Evolutionary conservation across 2,797 vertebrate genomes (phyloP), one percentile per base, ranked within the genome.

Genomic region (Limosa lapponica): DNA sequence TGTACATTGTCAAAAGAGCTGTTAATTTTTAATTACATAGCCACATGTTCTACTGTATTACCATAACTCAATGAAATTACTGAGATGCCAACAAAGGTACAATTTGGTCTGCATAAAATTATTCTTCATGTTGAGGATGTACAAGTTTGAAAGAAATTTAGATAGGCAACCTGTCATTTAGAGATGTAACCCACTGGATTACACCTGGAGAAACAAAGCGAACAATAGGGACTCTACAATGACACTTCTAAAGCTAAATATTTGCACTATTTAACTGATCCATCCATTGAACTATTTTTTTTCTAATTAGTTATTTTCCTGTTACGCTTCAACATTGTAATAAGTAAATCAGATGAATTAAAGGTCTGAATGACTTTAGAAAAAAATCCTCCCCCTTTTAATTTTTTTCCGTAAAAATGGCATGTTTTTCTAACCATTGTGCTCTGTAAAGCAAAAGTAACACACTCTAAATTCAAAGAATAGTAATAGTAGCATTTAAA

Each of bases 21-120:
- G 36, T 82, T 92, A 89, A 75, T 79, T 94, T 94, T 77, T 87
- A 69, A 72, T 93, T 95, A 82, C 24, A 54, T 11, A 65, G 46
- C 13, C 43, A 66, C 44, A n/a, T 66, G 36, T 8, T 78, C 32
- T 73, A 30, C 41, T 83, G 18, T 46, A n/a, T 20, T 57, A 57
- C 36, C 17, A 25, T 49, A 93, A 78, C 46, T 83, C 44, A 62
- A 10, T 65, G 25, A 61, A 91, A 87, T 83, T 46, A 32, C 72
- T 0, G 0, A 72, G 57, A 37, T 83, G 41, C 7, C 30, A 69
- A 39, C 12, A 39, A 88, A 74, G 37, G 13, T 71, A 23, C 28
- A 74, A 54, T 85, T 44, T 81, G 11, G 11, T 61, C 66, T 71
- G 20, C 13, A 83, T 62, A 34, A 89, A 84, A 72, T 61, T 77